Percentiles rank a stretch among this genome's conserved stretches.
Conservation (phyloP, 2,797 vertebrate genomes). For the Macropus fuliginosus region DNA sequence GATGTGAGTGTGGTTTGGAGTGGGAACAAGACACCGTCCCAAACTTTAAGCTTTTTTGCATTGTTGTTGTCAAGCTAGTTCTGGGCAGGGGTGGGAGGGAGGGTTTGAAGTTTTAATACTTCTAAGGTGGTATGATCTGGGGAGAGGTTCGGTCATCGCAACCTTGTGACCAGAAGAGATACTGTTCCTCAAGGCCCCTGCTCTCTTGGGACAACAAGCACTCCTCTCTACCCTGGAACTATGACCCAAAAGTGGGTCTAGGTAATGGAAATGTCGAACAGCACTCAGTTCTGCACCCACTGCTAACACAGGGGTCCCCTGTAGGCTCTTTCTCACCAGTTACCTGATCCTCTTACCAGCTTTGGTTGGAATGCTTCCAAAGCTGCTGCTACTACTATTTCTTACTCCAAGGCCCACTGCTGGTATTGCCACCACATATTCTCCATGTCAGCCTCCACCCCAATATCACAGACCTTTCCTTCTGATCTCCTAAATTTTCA, state of each 20-base stretch:
- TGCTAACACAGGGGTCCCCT: neutral
- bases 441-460: neutral
- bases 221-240: neutral
- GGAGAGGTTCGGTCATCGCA: neutral
- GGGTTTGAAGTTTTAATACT: neutral
- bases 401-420: neutral
- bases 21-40: accelerated
- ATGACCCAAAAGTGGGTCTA: neutral
- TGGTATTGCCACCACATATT: neutral
- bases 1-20: neutral
- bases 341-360: neutral
- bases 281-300: neutral
- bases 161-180: neutral
- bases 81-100: too few relatives aligned
- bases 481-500: neutral
- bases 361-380: neutral
- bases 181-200: neutral
- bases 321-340: neutral
- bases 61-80: neutral
- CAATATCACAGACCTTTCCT: neutral
- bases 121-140: neutral
- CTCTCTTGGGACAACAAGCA: neutral
- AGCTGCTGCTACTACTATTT: neutral
- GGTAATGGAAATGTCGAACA: neutral
- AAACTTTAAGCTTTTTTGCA: neutral